Conservation (phyloP, 2,797 vertebrate species). For the Gadopsis marmoratus region DNA sequence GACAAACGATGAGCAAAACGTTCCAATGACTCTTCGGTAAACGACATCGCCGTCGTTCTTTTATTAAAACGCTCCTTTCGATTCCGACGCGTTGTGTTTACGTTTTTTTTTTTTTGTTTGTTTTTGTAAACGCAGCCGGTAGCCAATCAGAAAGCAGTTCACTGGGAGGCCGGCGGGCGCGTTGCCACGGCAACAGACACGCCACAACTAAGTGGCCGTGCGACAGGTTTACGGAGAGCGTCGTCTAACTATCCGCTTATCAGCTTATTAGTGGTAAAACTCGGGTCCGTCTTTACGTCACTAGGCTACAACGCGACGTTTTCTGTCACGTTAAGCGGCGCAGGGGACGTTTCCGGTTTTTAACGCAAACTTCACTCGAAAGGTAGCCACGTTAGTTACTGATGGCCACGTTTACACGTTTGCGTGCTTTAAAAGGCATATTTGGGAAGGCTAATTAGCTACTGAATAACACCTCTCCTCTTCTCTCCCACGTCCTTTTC, state of each 20-base stretch:
- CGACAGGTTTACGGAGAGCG: not conserved
- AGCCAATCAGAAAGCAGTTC: slow-evolving; percentile 67
- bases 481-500: not conserved
- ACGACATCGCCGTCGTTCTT: not conserved
- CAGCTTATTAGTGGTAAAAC: slow-evolving; percentile 10
- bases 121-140: no score
- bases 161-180: not conserved
- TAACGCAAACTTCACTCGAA: not conserved
- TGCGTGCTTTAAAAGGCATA: not conserved
- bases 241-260: not conserved
- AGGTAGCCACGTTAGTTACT: not conserved
- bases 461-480: not conserved
- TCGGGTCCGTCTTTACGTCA: not conserved
- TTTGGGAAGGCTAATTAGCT: not conserved
- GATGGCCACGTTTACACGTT: not conserved
- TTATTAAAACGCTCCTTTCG: not conserved
- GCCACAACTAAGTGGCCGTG: slow-evolving; percentile 20
- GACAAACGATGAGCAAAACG: not conserved
- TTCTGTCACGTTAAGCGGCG: fast-evolving
- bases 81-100: no score
- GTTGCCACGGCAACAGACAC: slow-evolving; percentile 69
- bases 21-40: not conserved
- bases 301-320: not conserved
- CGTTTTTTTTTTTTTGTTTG: no score
- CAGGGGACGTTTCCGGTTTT: not conserved